phyloP scores from a whole-genome alignment of 2,888 invertebrate genomes.

The Orgyia antiqua region DNA sequence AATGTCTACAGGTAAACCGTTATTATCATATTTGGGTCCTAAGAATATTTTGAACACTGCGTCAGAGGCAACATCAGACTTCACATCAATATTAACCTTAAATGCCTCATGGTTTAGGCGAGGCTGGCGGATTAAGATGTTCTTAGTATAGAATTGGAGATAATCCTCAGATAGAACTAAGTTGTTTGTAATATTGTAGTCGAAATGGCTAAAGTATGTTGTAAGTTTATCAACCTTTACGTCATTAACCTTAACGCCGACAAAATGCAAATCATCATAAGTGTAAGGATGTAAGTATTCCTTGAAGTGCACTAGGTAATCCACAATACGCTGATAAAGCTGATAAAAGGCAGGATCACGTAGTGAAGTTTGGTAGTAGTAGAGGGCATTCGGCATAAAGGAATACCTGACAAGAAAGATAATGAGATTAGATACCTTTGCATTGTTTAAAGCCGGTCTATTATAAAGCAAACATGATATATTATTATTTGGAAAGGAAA shows the following conservation, averaged over 20 bases:
- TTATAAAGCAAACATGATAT: too few species aligned
- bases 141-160: constrained; percentile 45
- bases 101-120: constrained; percentile 85
- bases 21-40: constrained; percentile 83
- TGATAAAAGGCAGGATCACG: constrained; percentile 86
- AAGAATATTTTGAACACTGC: constrained; percentile 82
- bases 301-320: constrained; percentile 80
- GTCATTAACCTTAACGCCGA: constrained; percentile 79
- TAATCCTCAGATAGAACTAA: constrained; percentile 44
- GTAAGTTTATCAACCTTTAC: constrained; percentile 79
- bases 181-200: constrained; percentile 79
- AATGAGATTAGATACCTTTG: not conserved
- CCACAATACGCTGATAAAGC: constrained; percentile 79
- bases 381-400: constrained; percentile 77
- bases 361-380: constrained; percentile 80
- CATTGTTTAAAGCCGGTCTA: too few species aligned
- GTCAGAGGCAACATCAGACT: constrained; percentile 76
- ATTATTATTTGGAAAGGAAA: too few species aligned
- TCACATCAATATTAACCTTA: constrained; percentile 77
- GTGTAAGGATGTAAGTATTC: constrained; percentile 77
- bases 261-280: constrained; percentile 73
- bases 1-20: constrained; percentile 67
- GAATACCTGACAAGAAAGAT: constrained; percentile 41
- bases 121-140: constrained; percentile 80
- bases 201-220: constrained; percentile 83